Percentiles rank a stretch among this genome's conserved stretches.
These are phyloP conservation scores for Sebastes iracundus DNA, from an alignment of 2,797 vertebrate species.

Conservation along the genomic window DNA sequence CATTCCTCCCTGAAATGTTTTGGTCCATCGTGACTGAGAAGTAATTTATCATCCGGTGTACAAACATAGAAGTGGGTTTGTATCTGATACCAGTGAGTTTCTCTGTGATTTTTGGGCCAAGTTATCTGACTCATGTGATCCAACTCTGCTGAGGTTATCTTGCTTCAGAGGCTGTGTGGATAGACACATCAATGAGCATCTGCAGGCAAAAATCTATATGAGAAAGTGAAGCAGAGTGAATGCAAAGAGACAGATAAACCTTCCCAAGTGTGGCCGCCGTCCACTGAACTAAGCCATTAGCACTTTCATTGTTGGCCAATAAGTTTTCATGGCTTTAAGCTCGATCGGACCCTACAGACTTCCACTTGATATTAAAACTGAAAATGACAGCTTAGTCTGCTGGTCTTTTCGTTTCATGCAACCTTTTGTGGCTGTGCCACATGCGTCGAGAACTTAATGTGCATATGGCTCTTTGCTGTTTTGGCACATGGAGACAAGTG, in stretches of 20 bases:
- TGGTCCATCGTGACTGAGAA: background rate
- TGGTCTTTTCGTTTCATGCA: slow-evolving; percentile 30
- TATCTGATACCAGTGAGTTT: background rate
- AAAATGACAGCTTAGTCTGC: slow-evolving; percentile 5
- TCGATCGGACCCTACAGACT: background rate
- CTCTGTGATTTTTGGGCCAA: slow-evolving; percentile 9
- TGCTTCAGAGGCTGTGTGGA: slow-evolving; percentile 29
- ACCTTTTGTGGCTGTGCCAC: slow-evolving; percentile 40
- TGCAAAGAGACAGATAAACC: slow-evolving; percentile 18
- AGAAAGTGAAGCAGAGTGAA: slow-evolving; percentile 26
- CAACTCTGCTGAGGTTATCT: slow-evolving; percentile 41
- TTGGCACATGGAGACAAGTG: slow-evolving; percentile 55
- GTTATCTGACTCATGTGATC: slow-evolving; percentile 30
- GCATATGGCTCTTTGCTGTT: slow-evolving; percentile 58
- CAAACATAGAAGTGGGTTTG: background rate
- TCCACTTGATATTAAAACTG: slow-evolving; percentile 24
- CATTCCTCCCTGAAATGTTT: background rate
- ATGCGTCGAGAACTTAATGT: slow-evolving; percentile 62
- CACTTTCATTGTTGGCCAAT: slow-evolving; percentile 6
- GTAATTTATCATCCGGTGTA: background rate
- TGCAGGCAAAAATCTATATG: slow-evolving; percentile 30
- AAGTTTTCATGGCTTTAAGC: slow-evolving; percentile 9
- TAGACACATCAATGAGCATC: slow-evolving; percentile 54
- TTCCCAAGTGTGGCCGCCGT: background rate
- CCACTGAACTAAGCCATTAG: background rate